Evolutionary conservation across 2,797 vertebrate genomes (phyloP).

Genomic region (Sternotherus odoratus): DNA sequence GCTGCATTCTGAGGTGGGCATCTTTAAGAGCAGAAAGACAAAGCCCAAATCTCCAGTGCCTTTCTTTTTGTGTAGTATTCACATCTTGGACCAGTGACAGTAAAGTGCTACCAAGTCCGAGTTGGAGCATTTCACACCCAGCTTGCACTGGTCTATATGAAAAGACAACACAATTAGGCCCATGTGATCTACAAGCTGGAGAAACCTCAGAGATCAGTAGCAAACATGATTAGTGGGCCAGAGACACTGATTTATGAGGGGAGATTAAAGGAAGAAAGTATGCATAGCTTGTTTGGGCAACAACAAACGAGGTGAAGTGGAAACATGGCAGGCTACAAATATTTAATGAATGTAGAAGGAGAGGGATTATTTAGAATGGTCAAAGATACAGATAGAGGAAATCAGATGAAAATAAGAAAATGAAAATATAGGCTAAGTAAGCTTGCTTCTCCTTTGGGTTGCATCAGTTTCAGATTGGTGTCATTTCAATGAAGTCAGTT

Average conservation of each 20-base stretch:
- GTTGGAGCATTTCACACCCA: neutral
- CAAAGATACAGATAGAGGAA: neutral
- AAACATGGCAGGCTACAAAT: neutral
- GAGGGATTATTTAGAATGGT: neutral
- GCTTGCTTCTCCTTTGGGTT: neutral
- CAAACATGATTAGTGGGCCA: neutral
- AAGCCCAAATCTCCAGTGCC: too few species aligned
- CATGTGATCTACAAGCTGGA: neutral
- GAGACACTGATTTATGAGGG: neutral
- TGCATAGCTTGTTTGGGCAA: neutral
- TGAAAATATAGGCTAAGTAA: neutral
- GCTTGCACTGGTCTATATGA: neutral
- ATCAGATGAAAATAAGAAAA: neutral
- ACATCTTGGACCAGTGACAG: too few species aligned
- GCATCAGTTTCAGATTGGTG: accelerated
- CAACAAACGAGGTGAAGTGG: neutral
- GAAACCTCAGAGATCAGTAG: neutral
- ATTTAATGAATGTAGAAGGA: neutral
- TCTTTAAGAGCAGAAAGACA: neutral
- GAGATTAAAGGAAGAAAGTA: neutral
- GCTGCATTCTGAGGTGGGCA: neutral
- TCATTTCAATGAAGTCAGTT: neutral
- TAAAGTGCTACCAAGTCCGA: neutral
- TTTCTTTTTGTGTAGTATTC: neutral
- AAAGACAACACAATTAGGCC: neutral